These are phyloP conservation scores for Dysmachus trigonus DNA, from an alignment of 2,888 invertebrate species.

Conservation along the genomic window DNA sequence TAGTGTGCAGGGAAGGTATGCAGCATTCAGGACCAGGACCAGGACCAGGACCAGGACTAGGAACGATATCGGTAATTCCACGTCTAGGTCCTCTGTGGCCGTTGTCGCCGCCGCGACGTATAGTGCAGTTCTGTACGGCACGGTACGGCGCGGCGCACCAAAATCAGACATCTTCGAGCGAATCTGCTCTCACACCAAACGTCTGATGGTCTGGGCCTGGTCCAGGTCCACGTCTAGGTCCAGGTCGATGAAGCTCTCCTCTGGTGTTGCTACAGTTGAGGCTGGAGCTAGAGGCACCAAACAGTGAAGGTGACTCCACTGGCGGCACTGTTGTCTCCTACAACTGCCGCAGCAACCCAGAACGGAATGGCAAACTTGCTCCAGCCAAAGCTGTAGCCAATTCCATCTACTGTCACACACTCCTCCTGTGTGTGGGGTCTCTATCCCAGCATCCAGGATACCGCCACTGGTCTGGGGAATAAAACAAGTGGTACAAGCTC, in stretches of 20 bases:
- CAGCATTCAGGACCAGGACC: not conserved
- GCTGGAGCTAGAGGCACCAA: not conserved
- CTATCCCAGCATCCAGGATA: not conserved
- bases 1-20: not conserved
- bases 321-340: not conserved
- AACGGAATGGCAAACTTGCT: not conserved
- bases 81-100: not conserved
- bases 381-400: not conserved
- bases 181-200: slow-evolving; percentile 1
- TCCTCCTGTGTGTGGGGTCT: not conserved
- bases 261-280: not conserved
- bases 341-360: not conserved
- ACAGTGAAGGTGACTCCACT: not conserved
- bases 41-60: not conserved
- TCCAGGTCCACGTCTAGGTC: not conserved
- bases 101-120: not conserved
- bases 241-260: not conserved
- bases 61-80: slow-evolving; percentile 3
- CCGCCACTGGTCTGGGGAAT: slow-evolving; percentile 14
- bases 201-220: not conserved
- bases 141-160: not conserved
- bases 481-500: slow-evolving; percentile 40
- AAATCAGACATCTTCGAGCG: slow-evolving; percentile 4
- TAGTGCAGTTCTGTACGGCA: not conserved
- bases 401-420: not conserved